Conservation (phyloP, 2,113 vertebrate genomes). For the Cebus imitator region DNA sequence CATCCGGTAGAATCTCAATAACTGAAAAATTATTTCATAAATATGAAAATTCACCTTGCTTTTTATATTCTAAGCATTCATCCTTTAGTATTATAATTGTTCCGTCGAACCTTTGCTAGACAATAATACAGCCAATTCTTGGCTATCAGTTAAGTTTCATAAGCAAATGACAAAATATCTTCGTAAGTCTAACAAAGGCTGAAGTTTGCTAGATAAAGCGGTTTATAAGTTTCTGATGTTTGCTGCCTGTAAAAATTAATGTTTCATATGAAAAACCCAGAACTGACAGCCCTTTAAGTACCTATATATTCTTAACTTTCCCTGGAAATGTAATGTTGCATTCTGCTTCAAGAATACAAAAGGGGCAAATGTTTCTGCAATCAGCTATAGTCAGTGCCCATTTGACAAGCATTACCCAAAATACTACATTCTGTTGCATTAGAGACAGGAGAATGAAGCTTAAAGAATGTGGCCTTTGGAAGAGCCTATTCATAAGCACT, state of each 20-base stretch:
- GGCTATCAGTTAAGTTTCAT: not conserved
- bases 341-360: not conserved
- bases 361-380: constrained; percentile 37
- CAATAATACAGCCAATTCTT: not conserved
- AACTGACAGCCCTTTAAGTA: not conserved
- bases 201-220: constrained; percentile 36
- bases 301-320: constrained; percentile 38
- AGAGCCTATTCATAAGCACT: not conserved
- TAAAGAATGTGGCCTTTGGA: not conserved
- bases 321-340: constrained; percentile 53
- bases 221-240: not conserved
- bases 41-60: not conserved
- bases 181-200: not conserved
- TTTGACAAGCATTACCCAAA: constrained; percentile 43
- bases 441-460: not conserved
- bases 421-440: not conserved
- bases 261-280: not conserved
- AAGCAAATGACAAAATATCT: not conserved
- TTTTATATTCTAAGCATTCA: constrained; percentile 9
- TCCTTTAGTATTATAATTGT: constrained; percentile 21
- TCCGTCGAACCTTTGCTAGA: constrained; percentile 10
- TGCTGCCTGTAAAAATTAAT: not conserved
- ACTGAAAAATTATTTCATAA: not conserved
- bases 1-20: not conserved
- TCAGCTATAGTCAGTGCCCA: not conserved